Percentiles rank a stretch among this genome's conserved stretches.
Evolutionary conservation across 2,797 vertebrate species (phyloP).

Genomic region (Dipus sagitta): DNA sequence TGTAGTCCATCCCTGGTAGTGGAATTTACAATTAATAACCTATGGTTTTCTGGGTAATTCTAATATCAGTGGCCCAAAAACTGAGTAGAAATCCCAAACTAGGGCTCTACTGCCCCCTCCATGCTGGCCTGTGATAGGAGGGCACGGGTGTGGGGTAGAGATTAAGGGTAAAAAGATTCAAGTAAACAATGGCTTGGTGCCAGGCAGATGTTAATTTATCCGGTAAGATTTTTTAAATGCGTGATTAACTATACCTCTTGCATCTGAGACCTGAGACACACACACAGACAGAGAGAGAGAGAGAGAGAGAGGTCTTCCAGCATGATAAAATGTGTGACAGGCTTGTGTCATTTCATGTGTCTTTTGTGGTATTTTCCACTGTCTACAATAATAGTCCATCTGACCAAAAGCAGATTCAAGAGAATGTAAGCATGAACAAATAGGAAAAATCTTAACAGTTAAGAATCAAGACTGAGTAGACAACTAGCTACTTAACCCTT

Average conservation of each 20-base stretch:
- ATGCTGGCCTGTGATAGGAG: not conserved
- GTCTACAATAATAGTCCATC: not conserved
- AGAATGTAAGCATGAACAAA: constrained; percentile 10
- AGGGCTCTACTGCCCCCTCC: not conserved
- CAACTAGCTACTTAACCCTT: constrained; percentile 35
- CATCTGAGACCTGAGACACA: not conserved
- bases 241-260: not conserved
- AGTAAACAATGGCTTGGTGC: not conserved
- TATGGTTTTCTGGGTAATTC: no score
- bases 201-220: not conserved
- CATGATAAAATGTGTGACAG: not conserved
- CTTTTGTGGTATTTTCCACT: not conserved
- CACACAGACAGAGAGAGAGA: not conserved
- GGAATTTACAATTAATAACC: no score
- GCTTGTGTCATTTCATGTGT: not conserved
- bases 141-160: not conserved
- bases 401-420: constrained; percentile 36
- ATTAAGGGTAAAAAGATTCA: not conserved
- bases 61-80: not conserved
- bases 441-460: not conserved
- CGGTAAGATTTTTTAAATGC: not conserved
- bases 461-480: constrained; percentile 24
- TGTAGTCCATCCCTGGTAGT: no score
- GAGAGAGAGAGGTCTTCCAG: not conserved
- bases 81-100: not conserved